A percentile compares a stretch with the other conserved stretches of the same genome.
phyloP scores from a whole-genome alignment of 2,888 invertebrate species.

The Drosophila kokeensis region DNA sequence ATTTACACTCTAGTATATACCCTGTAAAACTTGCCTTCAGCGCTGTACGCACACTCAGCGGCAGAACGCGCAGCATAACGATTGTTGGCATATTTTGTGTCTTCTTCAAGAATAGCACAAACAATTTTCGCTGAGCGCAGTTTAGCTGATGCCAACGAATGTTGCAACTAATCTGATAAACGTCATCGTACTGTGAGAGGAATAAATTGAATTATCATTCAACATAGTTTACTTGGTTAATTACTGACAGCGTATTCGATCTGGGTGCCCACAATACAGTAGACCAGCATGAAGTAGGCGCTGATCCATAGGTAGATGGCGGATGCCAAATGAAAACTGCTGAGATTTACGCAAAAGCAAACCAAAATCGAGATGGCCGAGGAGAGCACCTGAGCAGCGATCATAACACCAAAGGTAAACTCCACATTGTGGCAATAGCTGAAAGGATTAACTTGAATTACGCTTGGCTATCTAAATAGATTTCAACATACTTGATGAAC shows the following conservation, averaged over 20 bases:
- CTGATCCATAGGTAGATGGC: conserved; percentile 49
- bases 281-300: conserved; percentile 58
- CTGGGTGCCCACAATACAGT: conserved; percentile 62
- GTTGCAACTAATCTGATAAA: conserved; percentile 43
- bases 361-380: conserved; percentile 50
- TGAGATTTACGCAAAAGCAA: conserved; percentile 55
- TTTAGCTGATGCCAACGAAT: conserved; percentile 58
- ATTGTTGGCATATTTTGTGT: conserved; percentile 21
- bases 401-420: conserved; percentile 39
- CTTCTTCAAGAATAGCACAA: conserved; percentile 10
- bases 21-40: conserved; percentile 24
- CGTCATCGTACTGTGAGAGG: conserved; percentile 47
- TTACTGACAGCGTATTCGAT: conserved; percentile 57
- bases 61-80: conserved; percentile 5
- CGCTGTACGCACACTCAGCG: conserved; percentile 25
- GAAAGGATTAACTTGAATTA: neutral
- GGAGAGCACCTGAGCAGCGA: conserved; percentile 54
- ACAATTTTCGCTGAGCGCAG: conserved; percentile 50
- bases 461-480: neutral
- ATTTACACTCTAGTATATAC: neutral
- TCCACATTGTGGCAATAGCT: conserved; percentile 55
- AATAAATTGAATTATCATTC: neutral
- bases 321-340: conserved; percentile 46
- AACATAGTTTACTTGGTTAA: neutral
- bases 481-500: conserved; percentile 47